phyloP scores from a whole-genome alignment of 2,113 vertebrate genomes.

The Agapornis roseicollis region DNA sequence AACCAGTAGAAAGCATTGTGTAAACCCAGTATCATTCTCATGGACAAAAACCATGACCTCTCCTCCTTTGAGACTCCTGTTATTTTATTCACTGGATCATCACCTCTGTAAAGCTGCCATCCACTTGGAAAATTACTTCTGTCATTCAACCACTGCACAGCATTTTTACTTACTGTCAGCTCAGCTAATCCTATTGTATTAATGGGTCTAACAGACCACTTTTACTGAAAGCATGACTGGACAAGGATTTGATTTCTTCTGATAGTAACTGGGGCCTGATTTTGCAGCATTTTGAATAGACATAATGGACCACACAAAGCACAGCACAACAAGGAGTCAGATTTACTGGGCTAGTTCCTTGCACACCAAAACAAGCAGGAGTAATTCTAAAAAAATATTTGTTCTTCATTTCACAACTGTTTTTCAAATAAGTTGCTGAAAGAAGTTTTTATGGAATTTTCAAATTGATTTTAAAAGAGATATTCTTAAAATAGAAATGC shows the following conservation, averaged over 20 bases:
- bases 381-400: background rate
- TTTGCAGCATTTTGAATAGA: background rate
- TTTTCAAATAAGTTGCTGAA: background rate
- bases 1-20: background rate
- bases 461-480: background rate
- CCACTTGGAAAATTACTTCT: slow-evolving; percentile 29
- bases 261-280: background rate
- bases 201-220: background rate
- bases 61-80: background rate
- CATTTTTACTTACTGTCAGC: background rate
- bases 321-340: background rate
- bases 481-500: background rate
- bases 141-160: background rate
- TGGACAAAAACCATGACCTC: background rate
- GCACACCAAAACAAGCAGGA: background rate
- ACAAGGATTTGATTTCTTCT: slow-evolving; percentile 25
- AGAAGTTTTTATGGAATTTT: background rate
- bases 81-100: background rate
- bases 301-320: background rate
- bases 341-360: background rate
- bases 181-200: slow-evolving; percentile 14
- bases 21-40: background rate
- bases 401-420: background rate
- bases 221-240: slow-evolving; percentile 3
- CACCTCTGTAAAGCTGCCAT: background rate